phyloP scores from a whole-genome alignment of 92 coral and sea anemone species.

The Diadumene lineata region DNA sequence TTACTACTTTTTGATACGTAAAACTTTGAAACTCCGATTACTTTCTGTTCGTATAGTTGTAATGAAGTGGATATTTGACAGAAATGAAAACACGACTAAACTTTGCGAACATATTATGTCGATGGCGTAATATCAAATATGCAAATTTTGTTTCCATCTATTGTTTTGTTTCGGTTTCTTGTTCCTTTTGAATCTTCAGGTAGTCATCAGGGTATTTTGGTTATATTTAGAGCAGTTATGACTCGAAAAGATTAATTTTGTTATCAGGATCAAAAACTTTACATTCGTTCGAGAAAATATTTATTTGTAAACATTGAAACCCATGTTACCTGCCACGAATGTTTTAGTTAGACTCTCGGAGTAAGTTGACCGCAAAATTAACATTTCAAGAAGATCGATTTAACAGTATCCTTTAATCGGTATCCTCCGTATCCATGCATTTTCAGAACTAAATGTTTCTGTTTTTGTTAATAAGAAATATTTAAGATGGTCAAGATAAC shows the following conservation, averaged over 20 bases:
- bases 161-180: neutral
- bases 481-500: neutral
- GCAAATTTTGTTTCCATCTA: constrained; percentile 12
- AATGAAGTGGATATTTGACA: neutral
- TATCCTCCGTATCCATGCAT: neutral
- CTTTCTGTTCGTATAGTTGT: too few relatives aligned
- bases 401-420: too few relatives aligned
- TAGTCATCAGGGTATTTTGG: neutral
- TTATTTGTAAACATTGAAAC: constrained; percentile 23
- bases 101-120: constrained; percentile 5
- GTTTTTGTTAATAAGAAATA: neutral
- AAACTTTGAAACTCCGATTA: too few relatives aligned
- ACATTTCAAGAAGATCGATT: too few relatives aligned
- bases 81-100: neutral
- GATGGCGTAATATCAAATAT: constrained; percentile 25
- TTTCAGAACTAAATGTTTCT: neutral
- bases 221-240: neutral
- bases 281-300: neutral
- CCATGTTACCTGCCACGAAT: neutral
- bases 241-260: neutral
- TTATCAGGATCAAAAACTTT: constrained; percentile 1
- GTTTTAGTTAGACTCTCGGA: neutral
- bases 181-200: neutral
- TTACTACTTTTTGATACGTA: too few relatives aligned
- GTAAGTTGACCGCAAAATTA: neutral